A percentile compares a stretch with the other conserved stretches of the same genome.
These are phyloP conservation scores for Burhinus bistriatus DNA, from an alignment of 2,113 vertebrate genomes.

Conservation along the genomic window DNA sequence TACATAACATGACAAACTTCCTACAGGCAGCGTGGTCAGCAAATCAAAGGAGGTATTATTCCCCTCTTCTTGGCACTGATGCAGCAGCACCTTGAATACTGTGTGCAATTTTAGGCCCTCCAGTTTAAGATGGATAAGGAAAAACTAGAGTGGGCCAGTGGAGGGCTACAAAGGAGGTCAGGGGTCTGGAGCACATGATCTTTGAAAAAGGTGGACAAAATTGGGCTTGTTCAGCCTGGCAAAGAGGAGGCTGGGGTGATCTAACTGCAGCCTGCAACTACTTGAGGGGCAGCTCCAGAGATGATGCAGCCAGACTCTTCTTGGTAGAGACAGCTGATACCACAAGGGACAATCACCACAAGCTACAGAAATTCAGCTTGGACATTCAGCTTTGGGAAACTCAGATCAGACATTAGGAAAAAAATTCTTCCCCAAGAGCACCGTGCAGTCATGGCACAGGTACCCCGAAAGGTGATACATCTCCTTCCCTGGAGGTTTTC, in stretches of 20 bases:
- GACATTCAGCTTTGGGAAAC: background rate
- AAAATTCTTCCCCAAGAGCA: background rate
- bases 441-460: background rate
- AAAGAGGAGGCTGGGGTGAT: background rate
- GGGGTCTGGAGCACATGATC: background rate
- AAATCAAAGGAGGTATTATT: background rate
- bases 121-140: background rate
- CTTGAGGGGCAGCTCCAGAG: background rate
- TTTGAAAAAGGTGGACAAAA: background rate
- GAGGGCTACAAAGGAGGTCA: background rate
- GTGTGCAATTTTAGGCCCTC: background rate
- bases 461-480: background rate
- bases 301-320: background rate
- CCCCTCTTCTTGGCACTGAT: background rate
- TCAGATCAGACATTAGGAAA: background rate
- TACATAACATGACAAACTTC: background rate
- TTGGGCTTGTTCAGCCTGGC: background rate
- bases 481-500: background rate
- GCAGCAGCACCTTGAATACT: background rate
- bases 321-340: background rate
- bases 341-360: background rate
- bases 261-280: background rate
- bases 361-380: background rate
- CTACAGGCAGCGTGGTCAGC: background rate
- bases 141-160: background rate